Conservation (phyloP, 2,888 invertebrate genomes). For the Pheosia gnoma region DNA sequence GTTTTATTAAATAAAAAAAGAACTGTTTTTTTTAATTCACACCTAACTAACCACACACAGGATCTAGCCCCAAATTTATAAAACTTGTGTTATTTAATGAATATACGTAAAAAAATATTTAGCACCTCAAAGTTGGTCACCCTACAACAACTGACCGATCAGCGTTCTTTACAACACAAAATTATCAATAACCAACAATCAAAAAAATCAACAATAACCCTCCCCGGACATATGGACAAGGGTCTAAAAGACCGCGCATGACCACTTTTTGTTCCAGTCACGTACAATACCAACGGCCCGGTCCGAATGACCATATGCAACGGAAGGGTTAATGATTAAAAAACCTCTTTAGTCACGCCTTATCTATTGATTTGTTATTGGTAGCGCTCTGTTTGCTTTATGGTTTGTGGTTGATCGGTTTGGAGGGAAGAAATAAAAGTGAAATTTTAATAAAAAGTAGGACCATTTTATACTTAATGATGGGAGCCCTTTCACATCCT, state of each 20-base stretch:
- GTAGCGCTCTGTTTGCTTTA: slow-evolving; percentile 35
- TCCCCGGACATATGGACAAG: slow-evolving; percentile 54
- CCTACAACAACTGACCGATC: slow-evolving; percentile 48
- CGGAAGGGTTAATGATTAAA: slow-evolving; percentile 46
- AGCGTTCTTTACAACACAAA: slow-evolving; percentile 46
- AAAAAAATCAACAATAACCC: slow-evolving; percentile 50
- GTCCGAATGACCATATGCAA: slow-evolving; percentile 56
- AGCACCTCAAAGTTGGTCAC: neutral
- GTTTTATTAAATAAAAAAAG: too few relatives aligned
- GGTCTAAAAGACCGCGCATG: slow-evolving; percentile 40
- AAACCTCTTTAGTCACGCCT: slow-evolving; percentile 54
- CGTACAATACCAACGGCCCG: slow-evolving; percentile 42
- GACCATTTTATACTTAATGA: neutral
- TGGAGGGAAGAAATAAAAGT: slow-evolving; percentile 7
- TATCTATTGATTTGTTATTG: slow-evolving; percentile 61
- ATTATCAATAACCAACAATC: slow-evolving; percentile 61
- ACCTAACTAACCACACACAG: too few relatives aligned
- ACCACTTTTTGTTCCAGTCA: slow-evolving; percentile 47
- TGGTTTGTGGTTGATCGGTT: slow-evolving; percentile 18
- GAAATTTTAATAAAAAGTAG: slow-evolving; percentile 3
- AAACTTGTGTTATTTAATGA: too few relatives aligned
- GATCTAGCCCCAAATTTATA: too few relatives aligned
- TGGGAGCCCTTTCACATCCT: neutral
- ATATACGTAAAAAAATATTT: too few relatives aligned
- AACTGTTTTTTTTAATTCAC: too few relatives aligned